Evolutionary conservation across 2,888 invertebrate genomes (phyloP).

Genomic region (Dryococelus australis): DNA sequence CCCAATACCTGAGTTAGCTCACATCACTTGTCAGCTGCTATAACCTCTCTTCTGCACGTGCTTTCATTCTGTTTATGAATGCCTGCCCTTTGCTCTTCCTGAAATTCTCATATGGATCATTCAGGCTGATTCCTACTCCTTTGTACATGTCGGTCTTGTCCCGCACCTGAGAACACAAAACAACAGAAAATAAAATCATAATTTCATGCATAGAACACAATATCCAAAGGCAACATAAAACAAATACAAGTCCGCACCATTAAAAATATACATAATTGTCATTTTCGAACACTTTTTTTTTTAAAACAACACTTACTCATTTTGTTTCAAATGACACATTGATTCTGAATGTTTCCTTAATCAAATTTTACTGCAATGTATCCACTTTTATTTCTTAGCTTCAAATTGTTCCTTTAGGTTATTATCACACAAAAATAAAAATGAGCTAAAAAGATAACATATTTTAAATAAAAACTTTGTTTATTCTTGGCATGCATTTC

Average conservation of each 20-base stretch:
- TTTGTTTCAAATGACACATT: no score
- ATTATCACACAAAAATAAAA: no score
- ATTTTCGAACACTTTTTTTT: no score
- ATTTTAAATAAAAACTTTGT: no score
- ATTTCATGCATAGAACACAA: neutral
- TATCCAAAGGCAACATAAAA: neutral
- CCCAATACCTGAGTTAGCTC: conserved; percentile 4
- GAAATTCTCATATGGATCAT: conserved; percentile 97
- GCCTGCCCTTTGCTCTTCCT: conserved; percentile 95
- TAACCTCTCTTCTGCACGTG: conserved; percentile 77
- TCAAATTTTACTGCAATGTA: no score
- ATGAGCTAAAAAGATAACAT: no score
- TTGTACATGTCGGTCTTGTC: conserved; percentile 93
- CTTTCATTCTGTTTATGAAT: conserved; percentile 93
- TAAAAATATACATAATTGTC: no score
- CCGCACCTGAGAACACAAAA: conserved; percentile 60
- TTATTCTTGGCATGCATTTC: no score
- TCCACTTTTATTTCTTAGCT: no score
- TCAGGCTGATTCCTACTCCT: conserved; percentile 91
- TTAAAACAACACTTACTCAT: no score
- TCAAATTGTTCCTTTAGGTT: no score
- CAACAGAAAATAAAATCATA: neutral
- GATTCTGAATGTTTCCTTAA: no score
- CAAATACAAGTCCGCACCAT: neutral
- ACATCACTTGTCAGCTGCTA: conserved; percentile 37